phyloP scores from a whole-genome alignment of 2,797 vertebrate species.

The Urophycis tenuis region DNA sequence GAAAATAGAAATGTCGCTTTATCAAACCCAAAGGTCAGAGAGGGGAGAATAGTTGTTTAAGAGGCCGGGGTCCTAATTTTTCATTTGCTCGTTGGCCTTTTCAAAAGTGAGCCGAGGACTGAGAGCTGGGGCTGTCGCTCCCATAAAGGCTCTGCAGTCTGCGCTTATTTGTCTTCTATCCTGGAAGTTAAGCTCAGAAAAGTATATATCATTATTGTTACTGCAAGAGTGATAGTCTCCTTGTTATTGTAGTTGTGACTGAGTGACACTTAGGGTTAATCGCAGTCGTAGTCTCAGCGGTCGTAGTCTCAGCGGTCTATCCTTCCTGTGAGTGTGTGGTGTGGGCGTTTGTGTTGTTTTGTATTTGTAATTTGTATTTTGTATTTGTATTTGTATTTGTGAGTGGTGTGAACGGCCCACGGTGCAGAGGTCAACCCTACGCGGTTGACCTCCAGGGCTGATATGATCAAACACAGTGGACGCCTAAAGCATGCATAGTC shows the following conservation, averaged over 20 bases:
- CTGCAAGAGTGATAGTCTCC: neutral
- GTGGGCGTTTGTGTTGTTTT: neutral
- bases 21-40: neutral
- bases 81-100: neutral
- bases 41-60: neutral
- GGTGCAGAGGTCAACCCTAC: neutral
- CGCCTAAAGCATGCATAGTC: slow-evolving; percentile 42
- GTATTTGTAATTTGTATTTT: neutral
- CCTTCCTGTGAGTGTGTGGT: neutral
- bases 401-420: neutral
- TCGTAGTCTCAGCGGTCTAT: neutral
- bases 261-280: neutral
- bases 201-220: neutral
- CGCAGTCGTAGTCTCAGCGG: neutral
- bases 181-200: neutral
- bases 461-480: neutral
- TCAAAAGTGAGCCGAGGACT: neutral
- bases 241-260: neutral
- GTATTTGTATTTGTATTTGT: neutral
- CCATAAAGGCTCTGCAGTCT: neutral
- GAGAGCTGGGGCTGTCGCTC: neutral
- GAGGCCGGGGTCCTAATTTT: neutral
- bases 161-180: neutral
- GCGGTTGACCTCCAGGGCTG: neutral
- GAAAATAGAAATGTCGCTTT: neutral